Conservation (phyloP, 2,888 invertebrate genomes). For the Ennomos quercinarius region DNA sequence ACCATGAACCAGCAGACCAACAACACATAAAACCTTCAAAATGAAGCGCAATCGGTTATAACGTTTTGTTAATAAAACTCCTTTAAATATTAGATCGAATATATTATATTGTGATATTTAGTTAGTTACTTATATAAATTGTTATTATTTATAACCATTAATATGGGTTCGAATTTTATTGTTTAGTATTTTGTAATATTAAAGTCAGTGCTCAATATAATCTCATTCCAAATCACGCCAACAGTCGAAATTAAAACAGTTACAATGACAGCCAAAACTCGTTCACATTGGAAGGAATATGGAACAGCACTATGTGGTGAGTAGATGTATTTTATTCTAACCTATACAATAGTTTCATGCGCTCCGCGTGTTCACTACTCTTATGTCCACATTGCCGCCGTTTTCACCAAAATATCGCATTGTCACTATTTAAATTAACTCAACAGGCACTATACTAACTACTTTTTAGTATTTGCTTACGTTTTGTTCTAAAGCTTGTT, state of each 20-base stretch:
- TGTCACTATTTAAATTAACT: slow-evolving; percentile 26
- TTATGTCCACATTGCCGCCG: slow-evolving; percentile 54
- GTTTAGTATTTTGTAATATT: slow-evolving; percentile 68
- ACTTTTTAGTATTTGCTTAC: slow-evolving; percentile 11
- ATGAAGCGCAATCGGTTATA: slow-evolving; percentile 85
- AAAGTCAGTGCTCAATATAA: slow-evolving; percentile 83
- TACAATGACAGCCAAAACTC: slow-evolving; percentile 82
- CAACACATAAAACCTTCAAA: slow-evolving; percentile 84
- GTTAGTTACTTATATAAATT: slow-evolving; percentile 73
- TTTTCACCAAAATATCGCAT: slow-evolving; percentile 18
- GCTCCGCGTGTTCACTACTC: slow-evolving; percentile 44
- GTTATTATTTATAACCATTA: slow-evolving; percentile 78
- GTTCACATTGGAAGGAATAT: slow-evolving; percentile 86
- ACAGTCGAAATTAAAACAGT: slow-evolving; percentile 63
- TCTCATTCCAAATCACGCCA: slow-evolving; percentile 82
- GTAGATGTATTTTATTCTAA: slow-evolving; percentile 65
- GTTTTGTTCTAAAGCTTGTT: slow-evolving; percentile 23
- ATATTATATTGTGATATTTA: slow-evolving; percentile 85
- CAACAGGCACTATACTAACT: neutral
- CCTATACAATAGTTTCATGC: slow-evolving; percentile 55
- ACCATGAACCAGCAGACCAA: slow-evolving; percentile 81
- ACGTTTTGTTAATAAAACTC: slow-evolving; percentile 76
- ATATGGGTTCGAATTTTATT: slow-evolving; percentile 76
- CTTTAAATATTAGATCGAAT: slow-evolving; percentile 81
- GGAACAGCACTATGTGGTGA: slow-evolving; percentile 84